Conservation (phyloP, 2,797 vertebrate species). For the Balearica regulorum region DNA sequence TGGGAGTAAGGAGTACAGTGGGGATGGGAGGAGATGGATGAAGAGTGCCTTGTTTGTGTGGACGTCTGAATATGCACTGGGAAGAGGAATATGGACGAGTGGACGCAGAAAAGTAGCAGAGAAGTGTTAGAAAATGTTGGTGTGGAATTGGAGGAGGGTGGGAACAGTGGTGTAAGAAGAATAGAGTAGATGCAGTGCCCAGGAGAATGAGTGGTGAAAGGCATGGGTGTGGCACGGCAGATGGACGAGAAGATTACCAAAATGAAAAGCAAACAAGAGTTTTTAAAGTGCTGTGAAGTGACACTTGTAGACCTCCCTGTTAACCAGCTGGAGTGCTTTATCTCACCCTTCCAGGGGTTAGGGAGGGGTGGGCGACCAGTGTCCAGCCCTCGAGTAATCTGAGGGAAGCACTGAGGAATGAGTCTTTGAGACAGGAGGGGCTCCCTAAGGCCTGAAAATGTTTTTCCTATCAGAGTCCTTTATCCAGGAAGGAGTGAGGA, state of each 20-base stretch:
- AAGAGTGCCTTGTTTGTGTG: neutral
- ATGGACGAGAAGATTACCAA: neutral
- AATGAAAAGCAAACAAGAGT: neutral
- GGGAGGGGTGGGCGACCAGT: rapidly evolving
- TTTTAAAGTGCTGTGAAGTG: neutral
- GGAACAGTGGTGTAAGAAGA: neutral
- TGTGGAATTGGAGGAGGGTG: neutral
- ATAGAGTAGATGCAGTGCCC: rapidly evolving
- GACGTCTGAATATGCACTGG: neutral
- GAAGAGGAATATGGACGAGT: neutral
- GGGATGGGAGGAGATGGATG: neutral
- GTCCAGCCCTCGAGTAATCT: neutral
- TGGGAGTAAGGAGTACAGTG: neutral
- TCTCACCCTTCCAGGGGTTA: neutral
- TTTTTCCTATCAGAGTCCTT: neutral
- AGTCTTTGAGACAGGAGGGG: neutral
- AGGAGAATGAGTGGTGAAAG: neutral
- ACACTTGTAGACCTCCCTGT: neutral
- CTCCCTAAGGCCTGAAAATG: neutral
- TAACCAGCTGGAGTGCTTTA: neutral
- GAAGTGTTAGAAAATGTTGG: neutral
- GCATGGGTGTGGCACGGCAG: neutral
- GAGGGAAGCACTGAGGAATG: neutral
- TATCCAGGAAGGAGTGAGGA: neutral
- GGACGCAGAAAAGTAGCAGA: neutral